phyloP scores from a whole-genome alignment of 30 jellyfish, hydroid and myxozoan genomes.

The Turritopsis rubra region DNA sequence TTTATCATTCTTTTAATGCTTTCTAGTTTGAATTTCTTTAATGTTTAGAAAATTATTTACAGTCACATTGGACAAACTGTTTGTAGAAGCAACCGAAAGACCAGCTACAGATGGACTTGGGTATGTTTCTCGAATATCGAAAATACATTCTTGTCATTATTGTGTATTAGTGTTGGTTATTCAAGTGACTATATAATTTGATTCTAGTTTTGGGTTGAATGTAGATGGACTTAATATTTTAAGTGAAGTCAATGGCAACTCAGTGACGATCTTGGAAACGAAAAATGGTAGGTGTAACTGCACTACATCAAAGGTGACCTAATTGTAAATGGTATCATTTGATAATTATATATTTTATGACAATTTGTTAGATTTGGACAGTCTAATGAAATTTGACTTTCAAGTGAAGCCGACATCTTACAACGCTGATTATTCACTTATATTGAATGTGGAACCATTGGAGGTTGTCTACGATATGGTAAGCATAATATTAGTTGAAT shows the following conservation, averaged over 20 bases:
- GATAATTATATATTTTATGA: no score
- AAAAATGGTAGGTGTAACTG: background rate
- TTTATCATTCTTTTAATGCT: background rate
- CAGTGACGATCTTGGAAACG: background rate
- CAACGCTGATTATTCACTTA: constrained; percentile 19
- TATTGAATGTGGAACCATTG: constrained; percentile 10
- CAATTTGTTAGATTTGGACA: constrained; percentile 1
- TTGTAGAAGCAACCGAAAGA: constrained; percentile 15
- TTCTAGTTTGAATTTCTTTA: no score
- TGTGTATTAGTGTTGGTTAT: background rate
- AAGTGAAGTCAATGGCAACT: background rate
- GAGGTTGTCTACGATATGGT: constrained; percentile 12
- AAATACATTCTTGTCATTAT: no score
- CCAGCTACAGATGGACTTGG: constrained; percentile 36
- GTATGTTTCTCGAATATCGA: no score
- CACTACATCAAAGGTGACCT: no score
- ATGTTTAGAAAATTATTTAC: background rate
- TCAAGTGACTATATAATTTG: background rate
- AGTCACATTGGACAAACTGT: background rate
- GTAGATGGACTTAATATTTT: background rate
- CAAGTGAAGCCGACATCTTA: constrained; percentile 17
- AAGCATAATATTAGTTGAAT: no score
- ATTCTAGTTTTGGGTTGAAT: background rate
- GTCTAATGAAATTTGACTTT: constrained; percentile 1
- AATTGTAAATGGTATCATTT: no score